Evolutionary conservation across 2,113 vertebrate species (phyloP).

Genomic region (Sterna hirundo): DNA sequence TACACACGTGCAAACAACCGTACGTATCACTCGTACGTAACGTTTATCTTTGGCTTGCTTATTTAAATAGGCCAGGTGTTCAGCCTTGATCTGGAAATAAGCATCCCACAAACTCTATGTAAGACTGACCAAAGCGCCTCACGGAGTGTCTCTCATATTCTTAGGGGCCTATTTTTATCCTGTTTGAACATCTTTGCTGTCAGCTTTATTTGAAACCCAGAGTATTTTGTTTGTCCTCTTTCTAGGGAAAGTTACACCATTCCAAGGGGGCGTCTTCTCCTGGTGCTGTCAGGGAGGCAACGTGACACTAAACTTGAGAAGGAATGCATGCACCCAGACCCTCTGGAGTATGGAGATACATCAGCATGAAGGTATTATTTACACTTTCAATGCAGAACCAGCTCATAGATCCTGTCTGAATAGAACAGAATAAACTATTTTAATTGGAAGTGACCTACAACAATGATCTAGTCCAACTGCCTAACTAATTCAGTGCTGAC

Average conservation of each 20-base stretch:
- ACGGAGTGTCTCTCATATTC: not conserved
- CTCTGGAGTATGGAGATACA: not conserved
- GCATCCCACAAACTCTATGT: not conserved
- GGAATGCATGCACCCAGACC: not conserved
- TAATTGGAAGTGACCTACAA: not conserved
- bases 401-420: not conserved
- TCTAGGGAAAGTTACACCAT: not conserved
- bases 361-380: not conserved
- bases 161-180: not conserved
- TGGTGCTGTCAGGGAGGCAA: not conserved
- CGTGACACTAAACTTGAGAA: not conserved
- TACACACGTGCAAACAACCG: not conserved
- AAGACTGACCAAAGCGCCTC: not conserved
- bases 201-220: not conserved
- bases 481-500: not conserved
- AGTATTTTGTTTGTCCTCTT: not conserved
- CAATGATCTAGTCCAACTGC: not conserved
- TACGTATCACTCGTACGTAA: not conserved
- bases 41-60: not conserved
- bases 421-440: not conserved
- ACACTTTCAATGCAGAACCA: not conserved
- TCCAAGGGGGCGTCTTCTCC: not conserved
- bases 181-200: not conserved
- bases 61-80: not conserved
- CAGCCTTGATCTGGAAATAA: not conserved